Percentiles rank a stretch among this genome's conserved stretches.
Conservation (phyloP, 2,797 vertebrate genomes). For the Emys orbicularis region DNA sequence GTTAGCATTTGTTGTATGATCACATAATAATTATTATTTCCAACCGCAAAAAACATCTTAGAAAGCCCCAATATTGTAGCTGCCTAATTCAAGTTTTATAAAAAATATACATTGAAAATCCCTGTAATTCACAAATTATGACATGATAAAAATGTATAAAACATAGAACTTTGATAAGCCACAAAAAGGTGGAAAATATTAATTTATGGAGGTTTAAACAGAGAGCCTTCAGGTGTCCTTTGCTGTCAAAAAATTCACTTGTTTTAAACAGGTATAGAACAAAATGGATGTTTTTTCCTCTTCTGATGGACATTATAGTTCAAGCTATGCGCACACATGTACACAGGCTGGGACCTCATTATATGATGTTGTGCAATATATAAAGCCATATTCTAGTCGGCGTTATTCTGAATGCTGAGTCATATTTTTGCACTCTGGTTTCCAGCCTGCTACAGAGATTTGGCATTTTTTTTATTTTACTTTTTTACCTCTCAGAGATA, state of each 20-base stretch:
- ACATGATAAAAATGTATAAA: neutral
- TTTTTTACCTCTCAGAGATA: neutral
- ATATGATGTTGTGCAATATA: neutral
- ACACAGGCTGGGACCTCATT: constrained; percentile 11
- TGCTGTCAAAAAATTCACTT: neutral
- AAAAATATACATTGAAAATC: constrained; percentile 15
- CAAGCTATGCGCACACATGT: neutral
- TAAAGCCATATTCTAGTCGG: neutral
- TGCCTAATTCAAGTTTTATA: constrained; percentile 17
- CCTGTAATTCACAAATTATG: constrained; percentile 10
- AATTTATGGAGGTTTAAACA: constrained; percentile 48
- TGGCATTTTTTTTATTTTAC: neutral
- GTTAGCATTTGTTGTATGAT: constrained; percentile 21
- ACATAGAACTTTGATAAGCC: constrained; percentile 26
- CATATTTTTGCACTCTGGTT: neutral
- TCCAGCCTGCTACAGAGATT: neutral
- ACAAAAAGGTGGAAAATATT: neutral
- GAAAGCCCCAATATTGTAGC: neutral
- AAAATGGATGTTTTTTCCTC: neutral
- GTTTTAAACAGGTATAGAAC: constrained; percentile 8
- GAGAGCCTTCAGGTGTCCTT: neutral
- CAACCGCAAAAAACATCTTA: constrained; percentile 1
- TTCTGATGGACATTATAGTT: constrained; percentile 17
- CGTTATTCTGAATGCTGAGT: constrained; percentile 10
- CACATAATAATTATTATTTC: neutral